Evolutionary conservation across 1,140 invertebrate genomes (phyloP).

Genomic region (Lucilia sericata): DNA sequence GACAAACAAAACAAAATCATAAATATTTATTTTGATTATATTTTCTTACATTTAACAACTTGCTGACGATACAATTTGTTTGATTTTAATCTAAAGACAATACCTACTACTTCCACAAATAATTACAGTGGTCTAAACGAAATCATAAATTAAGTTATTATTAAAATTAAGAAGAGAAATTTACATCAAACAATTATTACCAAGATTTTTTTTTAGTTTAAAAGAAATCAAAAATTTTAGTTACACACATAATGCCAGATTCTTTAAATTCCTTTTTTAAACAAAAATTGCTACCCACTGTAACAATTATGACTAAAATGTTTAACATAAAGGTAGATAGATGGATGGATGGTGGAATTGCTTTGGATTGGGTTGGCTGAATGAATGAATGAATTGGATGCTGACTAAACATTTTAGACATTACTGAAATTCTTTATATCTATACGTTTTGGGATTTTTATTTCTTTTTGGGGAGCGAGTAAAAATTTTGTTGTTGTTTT

Average conservation of each 20-base stretch:
- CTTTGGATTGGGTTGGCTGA: too few species aligned
- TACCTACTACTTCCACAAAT: background rate
- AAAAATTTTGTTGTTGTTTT: too few species aligned
- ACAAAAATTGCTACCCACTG: background rate
- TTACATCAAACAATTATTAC: too few species aligned
- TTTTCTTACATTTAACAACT: too few species aligned
- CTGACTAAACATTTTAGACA: constrained; percentile 42
- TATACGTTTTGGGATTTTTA: background rate
- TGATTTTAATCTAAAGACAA: too few species aligned
- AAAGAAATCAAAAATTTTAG: background rate
- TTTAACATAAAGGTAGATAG: constrained; percentile 33
- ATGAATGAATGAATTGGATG: background rate
- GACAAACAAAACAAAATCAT: constrained; percentile 1
- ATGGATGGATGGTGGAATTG: background rate
- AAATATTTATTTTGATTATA: background rate
- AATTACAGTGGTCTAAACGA: background rate
- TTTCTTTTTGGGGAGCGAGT: background rate
- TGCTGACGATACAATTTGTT: too few species aligned
- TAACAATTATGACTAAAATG: constrained; percentile 28
- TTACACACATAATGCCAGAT: too few species aligned
- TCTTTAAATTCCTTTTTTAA: background rate
- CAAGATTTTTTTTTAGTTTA: too few species aligned
- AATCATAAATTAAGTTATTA: background rate
- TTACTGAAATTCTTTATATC: constrained; percentile 1
- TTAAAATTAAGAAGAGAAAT: background rate